Conservation (phyloP, 2,888 invertebrate genomes). For the Neria commutata region DNA sequence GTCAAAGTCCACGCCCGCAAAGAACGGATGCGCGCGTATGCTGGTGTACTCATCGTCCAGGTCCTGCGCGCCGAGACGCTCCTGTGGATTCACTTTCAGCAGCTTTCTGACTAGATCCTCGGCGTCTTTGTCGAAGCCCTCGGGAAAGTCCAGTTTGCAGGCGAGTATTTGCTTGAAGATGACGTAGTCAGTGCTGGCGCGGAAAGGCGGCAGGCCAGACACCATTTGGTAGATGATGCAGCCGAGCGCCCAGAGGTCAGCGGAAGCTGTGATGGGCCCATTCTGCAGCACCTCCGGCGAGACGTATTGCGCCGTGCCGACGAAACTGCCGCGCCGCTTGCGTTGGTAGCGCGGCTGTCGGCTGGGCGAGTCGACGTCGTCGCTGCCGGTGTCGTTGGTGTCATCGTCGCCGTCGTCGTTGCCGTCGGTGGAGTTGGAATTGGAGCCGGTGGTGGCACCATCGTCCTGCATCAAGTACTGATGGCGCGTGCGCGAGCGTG, state of each 20-base stretch:
- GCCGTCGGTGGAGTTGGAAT: slow-evolving; percentile 18
- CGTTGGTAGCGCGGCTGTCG: slow-evolving; percentile 47
- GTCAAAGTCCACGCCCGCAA: slow-evolving; percentile 82
- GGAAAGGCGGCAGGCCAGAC: slow-evolving; percentile 89
- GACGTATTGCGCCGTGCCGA: slow-evolving; percentile 98
- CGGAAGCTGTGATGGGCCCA: slow-evolving; percentile 75
- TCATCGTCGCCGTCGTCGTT: slow-evolving; percentile 28
- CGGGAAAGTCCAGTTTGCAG: slow-evolving; percentile 89
- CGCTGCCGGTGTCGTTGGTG: slow-evolving; percentile 32
- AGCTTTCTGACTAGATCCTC: slow-evolving; percentile 86
- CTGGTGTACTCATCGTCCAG: slow-evolving; percentile 72
- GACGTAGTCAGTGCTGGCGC: slow-evolving; percentile 90
- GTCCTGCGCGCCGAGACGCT: slow-evolving; percentile 84
- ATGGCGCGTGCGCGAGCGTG: background rate
- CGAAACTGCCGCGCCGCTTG: slow-evolving; percentile 81
- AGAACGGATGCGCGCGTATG: slow-evolving; percentile 87
- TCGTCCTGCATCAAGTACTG: slow-evolving; percentile 11
- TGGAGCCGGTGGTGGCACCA: slow-evolving; percentile 9
- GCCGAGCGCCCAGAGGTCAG: slow-evolving; percentile 97
- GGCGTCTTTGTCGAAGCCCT: slow-evolving; percentile 85
- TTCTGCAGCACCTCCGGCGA: slow-evolving; percentile 94
- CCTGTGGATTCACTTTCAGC: slow-evolving; percentile 78
- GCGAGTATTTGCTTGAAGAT: slow-evolving; percentile 95
- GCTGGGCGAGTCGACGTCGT: slow-evolving; percentile 37
- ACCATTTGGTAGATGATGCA: slow-evolving; percentile 98